Conservation (phyloP, 2,888 invertebrate genomes). For the Dicycla oo region DNA sequence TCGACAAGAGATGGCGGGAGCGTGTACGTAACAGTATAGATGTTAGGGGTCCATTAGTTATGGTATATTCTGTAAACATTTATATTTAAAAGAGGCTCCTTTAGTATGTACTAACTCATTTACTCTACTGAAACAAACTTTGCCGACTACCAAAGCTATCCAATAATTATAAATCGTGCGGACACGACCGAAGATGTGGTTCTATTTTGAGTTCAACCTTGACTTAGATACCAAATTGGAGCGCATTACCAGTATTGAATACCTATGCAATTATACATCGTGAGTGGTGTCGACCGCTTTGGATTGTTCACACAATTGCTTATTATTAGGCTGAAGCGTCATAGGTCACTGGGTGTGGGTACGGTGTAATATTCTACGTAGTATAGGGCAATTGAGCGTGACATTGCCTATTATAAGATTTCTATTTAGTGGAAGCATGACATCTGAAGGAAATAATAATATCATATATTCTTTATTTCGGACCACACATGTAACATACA, state of each 20-base stretch:
- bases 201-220: conserved; percentile 1
- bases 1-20: too few species aligned
- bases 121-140: not conserved
- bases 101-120: not conserved
- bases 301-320: conserved; percentile 1
- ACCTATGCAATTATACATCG: not conserved
- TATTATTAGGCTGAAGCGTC: not conserved
- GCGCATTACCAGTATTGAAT: not conserved
- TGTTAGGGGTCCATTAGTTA: too few species aligned
- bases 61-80: not conserved
- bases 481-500: too few species aligned
- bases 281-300: conserved; percentile 3
- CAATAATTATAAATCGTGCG: not conserved
- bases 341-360: not conserved
- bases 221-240: conserved; percentile 6
- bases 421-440: not conserved
- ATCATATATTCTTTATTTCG: too few species aligned
- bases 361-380: not conserved
- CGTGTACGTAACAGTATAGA: too few species aligned
- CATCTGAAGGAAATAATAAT: too few species aligned
- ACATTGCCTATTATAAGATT: not conserved
- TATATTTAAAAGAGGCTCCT: not conserved
- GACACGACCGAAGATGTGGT: not conserved
- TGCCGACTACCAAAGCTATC: not conserved
- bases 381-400: not conserved